Evolutionary conservation across 2,888 invertebrate genomes (phyloP), one percentile per base, ranked within the genome.

Genomic region (Hydroisotoma schaefferi): DNA sequence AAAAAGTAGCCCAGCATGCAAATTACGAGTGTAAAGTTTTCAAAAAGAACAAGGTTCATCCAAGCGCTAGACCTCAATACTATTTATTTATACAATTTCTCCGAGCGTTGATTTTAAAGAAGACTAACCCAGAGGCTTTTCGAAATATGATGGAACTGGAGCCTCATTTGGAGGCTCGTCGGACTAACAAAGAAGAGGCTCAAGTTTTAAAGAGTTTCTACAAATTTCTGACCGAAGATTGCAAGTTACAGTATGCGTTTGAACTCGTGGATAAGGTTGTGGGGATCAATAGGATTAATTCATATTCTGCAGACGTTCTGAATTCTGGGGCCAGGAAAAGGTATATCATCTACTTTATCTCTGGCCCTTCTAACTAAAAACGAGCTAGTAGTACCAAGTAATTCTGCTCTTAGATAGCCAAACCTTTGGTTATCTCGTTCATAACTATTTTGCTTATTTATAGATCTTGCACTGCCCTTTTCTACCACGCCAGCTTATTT

Each of bases 21-120:
- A 52, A 52, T 27, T 59, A 55, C 20, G 65, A 65, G 55, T 65
- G 65, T 23, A 62, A 65, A 60, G 46, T 65, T 12, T 65, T 65
- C 26, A 48, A 58, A 18, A 62, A 63, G 37, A 57, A 62, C 23
- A 53, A 55, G 23, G 46, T 65, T 27, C 49, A 40, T 8, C 33
- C 57, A 2, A 51, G 38, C 15, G 55, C 55, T 28, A 53, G 62
- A 25, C 65, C 65, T 0, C 60, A 65, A 28, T 57, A 57, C 25
- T 65, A 65, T 43, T 59, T 62, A 47, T 59, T 48, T n/a, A 63
- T 65, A 12, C 65, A 65, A 25, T 51, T 62, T 12, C 37, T 65
- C 15, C 47, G 65, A 20, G 44, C 57, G 4, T 26, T 62, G 15
- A 52, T 65, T 1, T 28, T 65, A 1, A 52, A 46, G 28, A 52